Percentiles rank a stretch among this genome's conserved stretches.
phyloP scores from a whole-genome alignment of 2,113 vertebrate genomes.

The Neopipo cinnamomea region DNA sequence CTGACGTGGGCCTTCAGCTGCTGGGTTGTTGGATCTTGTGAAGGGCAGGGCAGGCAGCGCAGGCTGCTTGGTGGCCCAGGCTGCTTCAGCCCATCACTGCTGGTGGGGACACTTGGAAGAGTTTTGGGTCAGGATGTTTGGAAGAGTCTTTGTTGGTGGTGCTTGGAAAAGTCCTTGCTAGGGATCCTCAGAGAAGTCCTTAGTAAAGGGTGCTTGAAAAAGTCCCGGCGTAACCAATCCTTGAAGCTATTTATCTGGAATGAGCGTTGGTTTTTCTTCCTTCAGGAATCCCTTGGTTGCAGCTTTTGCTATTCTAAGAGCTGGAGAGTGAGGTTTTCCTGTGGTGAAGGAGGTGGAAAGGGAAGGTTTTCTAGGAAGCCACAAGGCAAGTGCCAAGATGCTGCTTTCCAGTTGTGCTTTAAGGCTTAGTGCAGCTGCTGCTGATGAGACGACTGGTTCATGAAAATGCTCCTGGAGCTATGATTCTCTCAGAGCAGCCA shows the following conservation, averaged over 20 bases:
- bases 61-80: neutral
- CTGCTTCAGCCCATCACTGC: neutral
- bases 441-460: neutral
- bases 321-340: neutral
- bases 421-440: neutral
- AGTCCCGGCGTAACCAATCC: fast-evolving
- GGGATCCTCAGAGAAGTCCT: neutral
- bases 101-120: neutral
- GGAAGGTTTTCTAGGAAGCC: neutral
- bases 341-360: neutral
- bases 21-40: neutral
- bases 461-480: neutral
- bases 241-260: neutral
- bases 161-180: neutral
- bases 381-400: neutral
- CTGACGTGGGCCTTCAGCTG: neutral
- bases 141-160: neutral
- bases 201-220: neutral
- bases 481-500: neutral
- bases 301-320: neutral
- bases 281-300: neutral
- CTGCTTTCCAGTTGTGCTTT: neutral
- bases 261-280: neutral
- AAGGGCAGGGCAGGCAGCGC: neutral
- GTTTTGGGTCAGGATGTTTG: neutral